phyloP scores from a whole-genome alignment of 2,797 vertebrate species.

The Diplodus puntazzo region DNA sequence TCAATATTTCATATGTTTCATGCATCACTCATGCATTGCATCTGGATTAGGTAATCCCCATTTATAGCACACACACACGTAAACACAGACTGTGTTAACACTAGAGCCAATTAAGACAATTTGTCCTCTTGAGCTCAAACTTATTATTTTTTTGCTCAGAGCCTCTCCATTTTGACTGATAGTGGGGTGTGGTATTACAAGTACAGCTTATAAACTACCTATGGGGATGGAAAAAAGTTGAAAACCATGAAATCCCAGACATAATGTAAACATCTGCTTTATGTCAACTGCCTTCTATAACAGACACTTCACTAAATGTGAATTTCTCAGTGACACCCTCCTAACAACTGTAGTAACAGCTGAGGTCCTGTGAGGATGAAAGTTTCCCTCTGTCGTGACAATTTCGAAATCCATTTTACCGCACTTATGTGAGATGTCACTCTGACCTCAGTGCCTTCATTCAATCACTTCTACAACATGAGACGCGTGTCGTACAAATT shows the following conservation, averaged over 20 bases:
- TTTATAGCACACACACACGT: neutral
- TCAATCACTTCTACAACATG: constrained; percentile 19
- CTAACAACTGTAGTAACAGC: constrained; percentile 6
- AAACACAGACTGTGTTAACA: constrained; percentile 20
- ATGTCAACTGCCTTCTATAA: constrained; percentile 39
- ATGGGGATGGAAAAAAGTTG: constrained; percentile 35
- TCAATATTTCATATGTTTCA: neutral
- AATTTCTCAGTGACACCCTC: constrained; percentile 26
- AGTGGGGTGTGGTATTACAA: neutral
- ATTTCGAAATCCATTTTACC: constrained; percentile 2
- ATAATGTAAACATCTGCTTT: constrained; percentile 68
- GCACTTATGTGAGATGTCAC: constrained; percentile 1
- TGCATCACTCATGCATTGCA: neutral
- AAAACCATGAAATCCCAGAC: constrained; percentile 62
- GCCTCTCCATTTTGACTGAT: constrained; percentile 11
- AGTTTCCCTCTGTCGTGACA: constrained; percentile 3
- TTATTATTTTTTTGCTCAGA: constrained; percentile 5
- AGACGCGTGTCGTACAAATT: constrained; percentile 18
- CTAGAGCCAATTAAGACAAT: constrained; percentile 21
- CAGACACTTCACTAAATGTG: constrained; percentile 27
- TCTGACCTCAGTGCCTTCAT: neutral
- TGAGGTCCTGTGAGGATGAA: constrained; percentile 1
- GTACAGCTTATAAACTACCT: constrained; percentile 26
- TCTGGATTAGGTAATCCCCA: constrained; percentile 54
- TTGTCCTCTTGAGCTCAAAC: constrained; percentile 15